Evolutionary conservation across 2,888 invertebrate genomes (phyloP).

Genomic region (Lycophotia porphyrea): DNA sequence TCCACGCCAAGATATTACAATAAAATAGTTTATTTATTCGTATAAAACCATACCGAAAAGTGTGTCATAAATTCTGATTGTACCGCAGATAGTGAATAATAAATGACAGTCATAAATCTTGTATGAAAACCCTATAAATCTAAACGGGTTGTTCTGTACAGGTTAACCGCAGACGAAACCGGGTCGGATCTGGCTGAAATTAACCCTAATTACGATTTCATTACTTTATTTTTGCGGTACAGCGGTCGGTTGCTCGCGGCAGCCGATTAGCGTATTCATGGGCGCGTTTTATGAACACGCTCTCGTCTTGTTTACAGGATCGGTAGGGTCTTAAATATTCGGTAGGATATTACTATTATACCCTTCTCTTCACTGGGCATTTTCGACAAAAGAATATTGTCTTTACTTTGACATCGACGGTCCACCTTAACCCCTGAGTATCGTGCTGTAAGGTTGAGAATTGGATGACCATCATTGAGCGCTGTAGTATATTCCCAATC

Average conservation of each 20-base stretch:
- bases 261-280: slow-evolving; percentile 49
- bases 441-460: background rate
- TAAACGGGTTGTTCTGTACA: slow-evolving; percentile 81
- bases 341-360: background rate
- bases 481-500: background rate
- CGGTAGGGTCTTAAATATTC: background rate
- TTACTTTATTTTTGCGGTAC: slow-evolving; percentile 61
- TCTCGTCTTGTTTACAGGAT: slow-evolving; percentile 9
- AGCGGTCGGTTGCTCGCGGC: slow-evolving; percentile 24
- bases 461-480: accelerated
- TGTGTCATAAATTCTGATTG: slow-evolving; percentile 87
- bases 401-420: background rate
- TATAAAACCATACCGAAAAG: slow-evolving; percentile 83
- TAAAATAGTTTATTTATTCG: slow-evolving; percentile 80
- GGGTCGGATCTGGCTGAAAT: slow-evolving; percentile 56
- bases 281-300: slow-evolving; percentile 24
- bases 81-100: slow-evolving; percentile 88
- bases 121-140: slow-evolving; percentile 89
- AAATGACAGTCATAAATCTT: slow-evolving; percentile 87
- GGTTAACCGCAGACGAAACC: slow-evolving; percentile 74
- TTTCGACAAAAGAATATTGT: background rate
- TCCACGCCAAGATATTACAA: slow-evolving; percentile 68
- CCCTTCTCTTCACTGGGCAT: background rate
- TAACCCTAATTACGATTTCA: slow-evolving; percentile 67
- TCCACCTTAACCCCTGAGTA: background rate